These are phyloP conservation scores for Lycocorax pyrrhopterus DNA, from an alignment of 2,113 vertebrate species.

Conservation along the genomic window DNA sequence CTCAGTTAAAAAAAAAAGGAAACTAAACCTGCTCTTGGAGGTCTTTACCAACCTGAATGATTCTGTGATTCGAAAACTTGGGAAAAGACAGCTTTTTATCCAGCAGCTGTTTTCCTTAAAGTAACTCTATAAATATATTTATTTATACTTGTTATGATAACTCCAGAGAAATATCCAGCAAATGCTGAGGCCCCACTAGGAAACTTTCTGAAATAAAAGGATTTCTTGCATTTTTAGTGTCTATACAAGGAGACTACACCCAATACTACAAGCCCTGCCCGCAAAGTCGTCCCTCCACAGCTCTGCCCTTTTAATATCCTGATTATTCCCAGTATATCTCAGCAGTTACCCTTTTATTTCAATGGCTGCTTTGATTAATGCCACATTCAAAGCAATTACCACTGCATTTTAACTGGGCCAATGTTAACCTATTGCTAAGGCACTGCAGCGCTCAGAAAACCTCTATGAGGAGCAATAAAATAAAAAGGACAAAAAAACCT, in stretches of 20 bases:
- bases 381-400: background rate
- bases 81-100: background rate
- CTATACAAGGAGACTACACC: background rate
- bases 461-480: background rate
- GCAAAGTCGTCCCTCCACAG: background rate
- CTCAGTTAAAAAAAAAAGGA: background rate
- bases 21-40: background rate
- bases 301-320: background rate
- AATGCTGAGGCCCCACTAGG: background rate
- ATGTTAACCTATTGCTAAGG: background rate
- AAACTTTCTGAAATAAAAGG: background rate
- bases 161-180: background rate
- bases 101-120: background rate
- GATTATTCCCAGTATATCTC: background rate
- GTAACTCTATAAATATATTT: background rate
- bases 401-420: background rate
- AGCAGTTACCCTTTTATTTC: background rate
- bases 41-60: background rate
- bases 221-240: background rate
- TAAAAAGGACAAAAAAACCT: background rate
- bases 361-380: conserved; percentile 32
- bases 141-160: background rate
- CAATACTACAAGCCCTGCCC: background rate
- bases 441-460: background rate
- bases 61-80: background rate